These are phyloP conservation scores for Ennomos fuscantarius DNA, from an alignment of 2,888 invertebrate species.

Conservation along the genomic window DNA sequence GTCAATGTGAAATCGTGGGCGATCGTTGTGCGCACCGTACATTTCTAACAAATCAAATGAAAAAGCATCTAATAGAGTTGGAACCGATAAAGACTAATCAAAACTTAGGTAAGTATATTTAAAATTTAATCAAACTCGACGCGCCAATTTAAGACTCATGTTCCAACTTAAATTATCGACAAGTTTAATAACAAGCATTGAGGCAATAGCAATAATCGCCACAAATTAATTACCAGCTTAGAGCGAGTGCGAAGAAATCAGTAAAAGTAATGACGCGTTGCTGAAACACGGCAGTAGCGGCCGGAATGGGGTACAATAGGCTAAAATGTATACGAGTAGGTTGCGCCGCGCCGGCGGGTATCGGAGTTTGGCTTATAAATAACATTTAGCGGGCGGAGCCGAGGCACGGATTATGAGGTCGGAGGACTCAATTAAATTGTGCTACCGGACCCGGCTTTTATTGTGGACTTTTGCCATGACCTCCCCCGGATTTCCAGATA, in stretches of 20 bases:
- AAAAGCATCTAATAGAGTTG: conserved; percentile 63
- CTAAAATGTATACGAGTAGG: conserved; percentile 67
- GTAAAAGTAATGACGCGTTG: conserved; percentile 64
- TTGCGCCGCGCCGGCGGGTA: conserved; percentile 51
- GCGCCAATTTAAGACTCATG: conserved; percentile 77
- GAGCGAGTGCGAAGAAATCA: conserved; percentile 70
- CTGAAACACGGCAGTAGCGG: conserved; percentile 50
- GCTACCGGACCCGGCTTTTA: conserved; percentile 81
- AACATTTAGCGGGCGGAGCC: conserved; percentile 79
- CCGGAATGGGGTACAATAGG: conserved; percentile 62
- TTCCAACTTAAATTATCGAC: conserved; percentile 82
- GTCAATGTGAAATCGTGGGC: conserved; percentile 60
- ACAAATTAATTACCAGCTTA: conserved; percentile 75
- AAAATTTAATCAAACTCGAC: conserved; percentile 74
- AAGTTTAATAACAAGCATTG: conserved; percentile 80
- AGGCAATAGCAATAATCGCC: conserved; percentile 76
- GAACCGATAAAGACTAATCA: conserved; percentile 66
- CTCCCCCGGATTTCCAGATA: conserved; percentile 79
- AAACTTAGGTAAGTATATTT: conserved; percentile 57
- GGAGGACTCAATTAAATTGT: conserved; percentile 83
- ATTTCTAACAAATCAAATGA: conserved; percentile 68
- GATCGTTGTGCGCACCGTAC: conserved; percentile 63
- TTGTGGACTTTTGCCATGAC: conserved; percentile 80
- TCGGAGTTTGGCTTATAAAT: conserved; percentile 79
- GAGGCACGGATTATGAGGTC: conserved; percentile 81